phyloP scores from a whole-genome alignment of 2,888 invertebrate genomes.

The Chironomus riparius region DNA sequence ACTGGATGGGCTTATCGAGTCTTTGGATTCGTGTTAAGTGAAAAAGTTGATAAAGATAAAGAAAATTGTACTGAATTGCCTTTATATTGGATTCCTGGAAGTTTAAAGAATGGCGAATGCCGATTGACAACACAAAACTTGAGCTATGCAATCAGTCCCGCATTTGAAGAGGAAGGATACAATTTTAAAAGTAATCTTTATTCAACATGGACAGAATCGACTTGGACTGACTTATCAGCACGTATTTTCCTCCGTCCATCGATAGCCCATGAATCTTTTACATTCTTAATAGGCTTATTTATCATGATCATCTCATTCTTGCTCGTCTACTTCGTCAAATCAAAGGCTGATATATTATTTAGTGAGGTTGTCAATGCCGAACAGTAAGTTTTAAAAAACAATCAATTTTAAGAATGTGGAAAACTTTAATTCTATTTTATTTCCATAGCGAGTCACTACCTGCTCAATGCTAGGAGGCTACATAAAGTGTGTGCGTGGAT shows the following conservation, averaged over 20 bases:
- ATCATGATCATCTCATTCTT: conserved; percentile 40
- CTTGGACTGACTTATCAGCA: conserved; percentile 65
- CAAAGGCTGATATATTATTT: conserved; percentile 40
- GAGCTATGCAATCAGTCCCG: conserved; percentile 71
- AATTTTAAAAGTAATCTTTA: conserved; percentile 65
- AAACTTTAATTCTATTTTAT: background rate
- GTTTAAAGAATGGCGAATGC: conserved; percentile 59
- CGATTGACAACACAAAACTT: conserved; percentile 63
- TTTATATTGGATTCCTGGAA: conserved; percentile 55
- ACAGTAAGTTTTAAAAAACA: background rate
- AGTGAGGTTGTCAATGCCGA: conserved; percentile 30
- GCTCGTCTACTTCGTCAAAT: conserved; percentile 39
- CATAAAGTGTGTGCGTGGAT: background rate
- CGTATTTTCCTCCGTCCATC: conserved; percentile 68
- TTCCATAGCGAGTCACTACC: conserved; percentile 14
- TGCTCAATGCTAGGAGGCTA: conserved; percentile 16
- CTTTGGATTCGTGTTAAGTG: conserved; percentile 37
- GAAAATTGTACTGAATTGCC: conserved; percentile 44
- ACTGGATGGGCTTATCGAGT: conserved; percentile 40
- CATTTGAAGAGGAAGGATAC: conserved; percentile 66
- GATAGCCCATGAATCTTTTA: conserved; percentile 38
- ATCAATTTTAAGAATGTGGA: background rate
- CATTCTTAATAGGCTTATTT: conserved; percentile 38
- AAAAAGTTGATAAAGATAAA: conserved; percentile 34
- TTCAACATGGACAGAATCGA: conserved; percentile 84